Base-by-base conservation (phyloP, 2,888 invertebrate genomes). In the Hyles lineata region DNA sequence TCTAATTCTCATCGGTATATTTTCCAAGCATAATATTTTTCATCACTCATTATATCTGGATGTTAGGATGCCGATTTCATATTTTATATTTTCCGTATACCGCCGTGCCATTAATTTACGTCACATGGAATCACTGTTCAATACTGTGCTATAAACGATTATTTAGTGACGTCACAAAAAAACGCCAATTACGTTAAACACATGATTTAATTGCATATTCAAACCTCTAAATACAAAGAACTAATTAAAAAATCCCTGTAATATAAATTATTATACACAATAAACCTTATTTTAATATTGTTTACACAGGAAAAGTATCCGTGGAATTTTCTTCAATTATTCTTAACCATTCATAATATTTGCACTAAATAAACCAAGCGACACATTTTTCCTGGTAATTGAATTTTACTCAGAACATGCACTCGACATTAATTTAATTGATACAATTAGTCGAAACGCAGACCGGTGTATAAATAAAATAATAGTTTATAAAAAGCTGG, bases 281-380 rank as follows among this genome's bases (percentile, higher is more conserved):
- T 5, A 1, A n/a, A 55, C 7, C 19, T 55, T n/a, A 55, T 55
- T n/a, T 7, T n/a, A n/a, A 55, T 43, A 15, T 15, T 43, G 43
- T 43, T 43, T 59, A 23, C 23, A 59, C 21, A 23, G 25, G 60
- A 60, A 60, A 29, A 23, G 15, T 25, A n/a, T n/a, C 19, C n/a
- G 29, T 60, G 60, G 60, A 60, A 60, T 60, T 15, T 60, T 60
- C 55, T 55, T n/a, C 21, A 25, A 60, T 60, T 60, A 60, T 23
- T 15, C 11, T 15, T 23, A 60, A 60, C 0, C 23, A 25, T 60
- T 60, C 15, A 60, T 60, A 4, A 15, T 60, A 60, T 60, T 60
- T 60, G 25, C 25, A 23, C 60, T 15, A 60, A 55, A 60, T 60
- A 25, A 25, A 60, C 60, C 4, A 60, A 3, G 0, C 11, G 21